Evolutionary conservation across 2,888 invertebrate species (phyloP).

Genomic region (Asteroscopus sphinx): DNA sequence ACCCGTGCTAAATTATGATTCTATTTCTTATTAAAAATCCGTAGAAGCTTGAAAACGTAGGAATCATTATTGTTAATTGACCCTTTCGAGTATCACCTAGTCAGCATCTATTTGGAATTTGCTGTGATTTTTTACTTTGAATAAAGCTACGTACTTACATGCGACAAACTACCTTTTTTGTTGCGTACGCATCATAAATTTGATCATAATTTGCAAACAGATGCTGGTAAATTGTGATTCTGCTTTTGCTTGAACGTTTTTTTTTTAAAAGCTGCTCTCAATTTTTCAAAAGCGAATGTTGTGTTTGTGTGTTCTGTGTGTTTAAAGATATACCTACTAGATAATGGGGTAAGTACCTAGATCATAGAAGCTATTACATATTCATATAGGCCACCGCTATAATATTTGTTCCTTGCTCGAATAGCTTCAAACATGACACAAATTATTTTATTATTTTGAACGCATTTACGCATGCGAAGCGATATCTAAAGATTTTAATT

Average conservation of each 20-base stretch:
- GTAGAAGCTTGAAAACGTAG: conserved; percentile 30
- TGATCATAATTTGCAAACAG: conserved; percentile 2
- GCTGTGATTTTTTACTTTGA: not conserved
- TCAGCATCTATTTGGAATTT: conserved; percentile 15
- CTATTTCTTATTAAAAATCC: conserved; percentile 2
- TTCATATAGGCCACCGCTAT: conserved; percentile 30
- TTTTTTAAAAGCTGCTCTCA: conserved; percentile 10
- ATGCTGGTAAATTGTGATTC: conserved; percentile 21
- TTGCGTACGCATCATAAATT: not conserved
- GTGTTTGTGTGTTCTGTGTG: conserved; percentile 22
- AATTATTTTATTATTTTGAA: too few relatives aligned
- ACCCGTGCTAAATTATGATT: not conserved
- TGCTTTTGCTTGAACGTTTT: conserved; percentile 21
- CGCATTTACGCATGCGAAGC: too few relatives aligned
- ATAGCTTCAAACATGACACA: too few relatives aligned
- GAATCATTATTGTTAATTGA: conserved; percentile 34
- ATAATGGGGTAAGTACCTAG: conserved; percentile 25
- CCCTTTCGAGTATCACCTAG: conserved; percentile 1
- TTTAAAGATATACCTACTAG: conserved; percentile 25
- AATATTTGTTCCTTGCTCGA: too few relatives aligned
- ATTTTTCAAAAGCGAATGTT: conserved; percentile 22
- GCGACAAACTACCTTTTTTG: not conserved
- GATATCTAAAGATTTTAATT: too few relatives aligned
- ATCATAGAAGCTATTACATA: not conserved
- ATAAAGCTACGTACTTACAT: not conserved